These are phyloP conservation scores for Anhinga anhinga DNA, from an alignment of 2,113 vertebrate species.

Conservation along the genomic window DNA sequence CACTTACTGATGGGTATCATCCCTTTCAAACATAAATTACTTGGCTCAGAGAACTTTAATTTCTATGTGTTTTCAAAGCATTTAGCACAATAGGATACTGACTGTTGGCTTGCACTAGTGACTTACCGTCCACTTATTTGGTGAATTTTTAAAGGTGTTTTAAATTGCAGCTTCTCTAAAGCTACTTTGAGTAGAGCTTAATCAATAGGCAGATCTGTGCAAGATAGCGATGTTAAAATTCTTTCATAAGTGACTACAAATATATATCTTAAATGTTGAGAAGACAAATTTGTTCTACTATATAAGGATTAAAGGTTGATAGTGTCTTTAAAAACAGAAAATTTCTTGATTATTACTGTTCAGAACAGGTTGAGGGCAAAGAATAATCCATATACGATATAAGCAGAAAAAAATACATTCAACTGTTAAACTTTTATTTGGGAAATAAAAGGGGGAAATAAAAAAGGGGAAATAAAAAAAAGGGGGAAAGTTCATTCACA, in stretches of 20 bases:
- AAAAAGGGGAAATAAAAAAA: background rate
- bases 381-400: background rate
- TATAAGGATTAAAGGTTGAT: background rate
- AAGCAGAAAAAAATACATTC: background rate
- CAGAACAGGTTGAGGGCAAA: background rate
- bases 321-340: background rate
- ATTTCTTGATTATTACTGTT: background rate
- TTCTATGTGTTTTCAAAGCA: conserved; percentile 33
- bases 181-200: background rate
- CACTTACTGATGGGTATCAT: background rate
- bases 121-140: background rate
- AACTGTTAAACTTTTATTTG: background rate
- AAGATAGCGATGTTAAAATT: background rate
- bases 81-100: background rate
- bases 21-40: background rate
- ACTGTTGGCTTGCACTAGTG: background rate
- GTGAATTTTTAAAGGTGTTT: background rate
- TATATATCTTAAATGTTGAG: background rate
- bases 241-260: background rate
- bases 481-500: background rate
- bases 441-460: background rate
- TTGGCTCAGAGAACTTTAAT: conserved; percentile 10
- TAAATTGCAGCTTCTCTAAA: background rate
- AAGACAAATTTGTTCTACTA: background rate
- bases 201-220: background rate